Evolutionary conservation across 2,113 vertebrate species (phyloP).

Genomic region (Platysternon megacephalum): DNA sequence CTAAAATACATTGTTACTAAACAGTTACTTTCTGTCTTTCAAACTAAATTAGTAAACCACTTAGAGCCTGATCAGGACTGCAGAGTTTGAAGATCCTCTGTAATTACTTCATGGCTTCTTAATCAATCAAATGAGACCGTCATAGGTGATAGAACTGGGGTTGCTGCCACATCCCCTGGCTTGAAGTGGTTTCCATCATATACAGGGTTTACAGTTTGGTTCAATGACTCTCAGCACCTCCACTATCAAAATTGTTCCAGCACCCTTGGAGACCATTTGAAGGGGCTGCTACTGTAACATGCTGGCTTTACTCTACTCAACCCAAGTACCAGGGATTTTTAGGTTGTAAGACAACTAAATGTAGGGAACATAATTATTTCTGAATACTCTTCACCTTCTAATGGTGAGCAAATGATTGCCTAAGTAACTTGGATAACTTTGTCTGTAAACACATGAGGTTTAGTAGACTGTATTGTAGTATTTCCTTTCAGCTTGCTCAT

Average conservation of each 20-base stretch:
- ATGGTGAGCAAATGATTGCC: not conserved
- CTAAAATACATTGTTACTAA: not conserved
- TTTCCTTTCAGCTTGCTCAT: not conserved
- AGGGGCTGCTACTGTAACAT: not conserved
- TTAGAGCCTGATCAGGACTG: not conserved
- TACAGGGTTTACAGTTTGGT: too few species aligned
- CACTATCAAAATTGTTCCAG: too few species aligned
- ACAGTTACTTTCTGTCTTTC: not conserved
- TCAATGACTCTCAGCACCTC: too few species aligned
- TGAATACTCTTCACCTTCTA: not conserved
- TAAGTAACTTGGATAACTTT: not conserved
- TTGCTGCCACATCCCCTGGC: too few species aligned
- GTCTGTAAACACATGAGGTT: not conserved
- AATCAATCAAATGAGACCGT: too few species aligned
- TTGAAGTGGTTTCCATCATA: too few species aligned
- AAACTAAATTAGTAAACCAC: not conserved
- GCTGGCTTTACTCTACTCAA: not conserved
- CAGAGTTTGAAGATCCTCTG: not conserved
- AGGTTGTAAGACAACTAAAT: not conserved
- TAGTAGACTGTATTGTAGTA: too few species aligned
- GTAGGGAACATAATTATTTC: not conserved
- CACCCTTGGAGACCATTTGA: not conserved
- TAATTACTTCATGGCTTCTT: not conserved
- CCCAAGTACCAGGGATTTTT: not conserved
- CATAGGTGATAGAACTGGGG: too few species aligned